Base-by-base conservation (phyloP, 2,797 vertebrate genomes). In the Cuniculus paca region DNA sequence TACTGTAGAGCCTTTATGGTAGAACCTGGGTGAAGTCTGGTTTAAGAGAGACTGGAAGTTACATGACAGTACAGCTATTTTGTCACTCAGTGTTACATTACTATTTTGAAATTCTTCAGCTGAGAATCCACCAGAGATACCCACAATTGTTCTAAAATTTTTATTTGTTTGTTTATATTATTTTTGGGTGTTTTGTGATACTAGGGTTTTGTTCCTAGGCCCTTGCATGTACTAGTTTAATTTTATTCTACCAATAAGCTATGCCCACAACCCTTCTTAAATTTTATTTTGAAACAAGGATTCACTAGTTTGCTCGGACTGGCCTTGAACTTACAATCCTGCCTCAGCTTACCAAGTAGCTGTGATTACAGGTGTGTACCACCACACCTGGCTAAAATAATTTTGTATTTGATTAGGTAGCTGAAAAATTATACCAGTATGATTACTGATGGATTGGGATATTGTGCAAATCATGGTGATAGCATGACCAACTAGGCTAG, bases 91-190 rank as follows among this genome's bases (percentile, higher is more conserved):
- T 84, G 13, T 93, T 63, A 48, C 1, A 45, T 84, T 52, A 84
- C 58, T 70, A 19, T 39, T 39, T 56, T 63, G 81, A 80, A 91
- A 92, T 78, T 89, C 42, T 83, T 83, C 80, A 80, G 8, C 82
- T 83, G 45, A 54, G 52, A 68, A 61, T 92, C 28, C 79, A 85
- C n/a, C 52, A 88, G 45, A 92, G 91, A 39, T 92, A 77, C 39
- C 65, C 80, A 83, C 7, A 78, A 91, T 70, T 70, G 26, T 75
- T 75, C 45, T 20, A 50, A 34, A 28, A n/a, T 45, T 65, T 70
- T 70, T 77, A 0, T 50, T 34, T 48, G 12, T 31, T 50, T 75
- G 2, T 31, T 14, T 77, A 50, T 50, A 65, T 77, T 34, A 9
- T 77, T 77, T 77, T 50, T 31, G 24, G 17, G 31, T 31, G 31